Evolutionary conservation across 2,113 vertebrate species (phyloP), one percentile per base, ranked within the genome.

Genomic region (Boulengeromyrus knoepffleri): DNA sequence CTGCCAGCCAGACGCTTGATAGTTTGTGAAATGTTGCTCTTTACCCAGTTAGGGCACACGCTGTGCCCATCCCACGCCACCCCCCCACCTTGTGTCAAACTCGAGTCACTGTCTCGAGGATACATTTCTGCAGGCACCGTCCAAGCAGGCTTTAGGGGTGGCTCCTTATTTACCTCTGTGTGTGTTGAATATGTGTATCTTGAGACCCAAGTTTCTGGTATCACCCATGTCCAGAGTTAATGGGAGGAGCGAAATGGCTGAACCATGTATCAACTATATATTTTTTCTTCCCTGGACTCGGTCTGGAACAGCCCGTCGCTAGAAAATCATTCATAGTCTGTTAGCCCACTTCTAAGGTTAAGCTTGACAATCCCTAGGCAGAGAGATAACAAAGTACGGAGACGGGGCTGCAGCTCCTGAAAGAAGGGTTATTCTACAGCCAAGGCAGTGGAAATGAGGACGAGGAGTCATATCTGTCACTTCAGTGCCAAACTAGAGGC

Each of bases 101-200:
- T 49, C 27, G 19, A 45, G 39, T 50, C 17, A 3, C 52, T 45
- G 39, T 66, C 31, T n/a, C 21, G 42, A 88, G 52, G 53, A 66
- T 3, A 66, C 19, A n/a, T 45, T 88, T 53, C 58, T 52, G 50
- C 21, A 15, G 52, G 46, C 27, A 56, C 53, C 17, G 13, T 31
- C 6, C 17, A 19, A 88, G 50, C 31, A 88, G 27, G 53, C 52
- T 24, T 19, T 10, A 13, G 13, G 39, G 47, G 42, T 24, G 36
- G 27, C 31, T 90, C 85, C 49, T 89, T 89, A 66, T 77, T 88
- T 52, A 12, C 56, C 27, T 27, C 85, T 70, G 49, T 9, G 39
- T 62, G 70, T 74, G 19, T n/a, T 88, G 52, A 89, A 87, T 89
- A 89, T 45, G 13, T 62, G 46, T 84, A 58, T 50, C 89, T 5